These are phyloP conservation scores for Phthorimaea operculella DNA, from an alignment of 1,140 invertebrate species.

Conservation along the genomic window DNA sequence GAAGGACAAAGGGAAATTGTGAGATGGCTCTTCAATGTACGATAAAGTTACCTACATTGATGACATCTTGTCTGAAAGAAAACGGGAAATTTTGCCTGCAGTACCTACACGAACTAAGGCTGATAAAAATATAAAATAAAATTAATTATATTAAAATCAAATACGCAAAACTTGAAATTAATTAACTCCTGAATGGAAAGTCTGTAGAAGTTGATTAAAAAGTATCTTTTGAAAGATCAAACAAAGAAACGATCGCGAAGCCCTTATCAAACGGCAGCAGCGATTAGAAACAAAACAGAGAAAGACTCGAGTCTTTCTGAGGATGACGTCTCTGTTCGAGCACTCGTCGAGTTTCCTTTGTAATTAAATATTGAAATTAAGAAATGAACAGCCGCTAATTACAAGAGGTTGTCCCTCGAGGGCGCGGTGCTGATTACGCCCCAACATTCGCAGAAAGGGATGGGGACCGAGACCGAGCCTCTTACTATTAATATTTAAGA, in stretches of 20 bases:
- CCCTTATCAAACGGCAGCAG: slow-evolving; percentile 33
- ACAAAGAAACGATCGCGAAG: slow-evolving; percentile 49
- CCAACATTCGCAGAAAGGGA: slow-evolving; percentile 56
- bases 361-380: slow-evolving; percentile 71
- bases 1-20: slow-evolving; percentile 52
- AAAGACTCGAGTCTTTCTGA: slow-evolving; percentile 59
- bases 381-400: slow-evolving; percentile 70
- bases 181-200: neutral
- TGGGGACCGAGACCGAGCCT: slow-evolving; percentile 34
- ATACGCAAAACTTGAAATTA: neutral
- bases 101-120: too few relatives aligned
- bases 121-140: too few relatives aligned
- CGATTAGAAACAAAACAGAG: slow-evolving; percentile 49
- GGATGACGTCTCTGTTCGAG: slow-evolving; percentile 60
- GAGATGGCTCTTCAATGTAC: slow-evolving; percentile 40
- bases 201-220: slow-evolving; percentile 1
- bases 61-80: slow-evolving; percentile 7
- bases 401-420: slow-evolving; percentile 66
- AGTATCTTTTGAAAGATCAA: slow-evolving; percentile 39
- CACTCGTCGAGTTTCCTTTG: slow-evolving; percentile 66
- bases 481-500: slow-evolving; percentile 57
- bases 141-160: too few relatives aligned
- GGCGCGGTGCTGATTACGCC: slow-evolving; percentile 48
- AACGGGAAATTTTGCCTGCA: neutral
- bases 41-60: slow-evolving; percentile 55